These are phyloP conservation scores for Strongylocentrotus purpuratus DNA, from an alignment of 35 echinoderm and acorn worm species.

Conservation along the genomic window DNA sequence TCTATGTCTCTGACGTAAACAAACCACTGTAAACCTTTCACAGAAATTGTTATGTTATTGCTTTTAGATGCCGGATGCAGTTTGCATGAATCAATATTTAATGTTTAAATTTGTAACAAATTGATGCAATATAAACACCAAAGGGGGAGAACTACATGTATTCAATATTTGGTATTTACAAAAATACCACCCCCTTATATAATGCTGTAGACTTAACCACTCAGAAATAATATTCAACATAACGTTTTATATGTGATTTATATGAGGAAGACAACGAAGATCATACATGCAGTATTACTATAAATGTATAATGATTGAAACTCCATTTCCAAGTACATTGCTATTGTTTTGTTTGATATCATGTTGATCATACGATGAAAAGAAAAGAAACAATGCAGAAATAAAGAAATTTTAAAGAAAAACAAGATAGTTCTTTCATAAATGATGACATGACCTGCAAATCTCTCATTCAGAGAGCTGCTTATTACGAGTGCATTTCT, in stretches of 20 bases:
- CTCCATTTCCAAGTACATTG: too few species aligned
- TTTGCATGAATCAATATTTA: neutral
- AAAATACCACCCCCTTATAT: neutral
- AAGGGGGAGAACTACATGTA: neutral
- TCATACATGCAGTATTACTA: too few species aligned
- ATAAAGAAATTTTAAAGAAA: too few species aligned
- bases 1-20: neutral
- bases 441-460: too few species aligned
- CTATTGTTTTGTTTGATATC: too few species aligned
- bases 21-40: neutral
- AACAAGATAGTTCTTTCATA: too few species aligned
- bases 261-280: neutral
- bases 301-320: too few species aligned
- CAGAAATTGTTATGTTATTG: neutral
- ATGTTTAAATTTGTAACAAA: neutral
- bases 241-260: neutral
- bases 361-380: too few species aligned
- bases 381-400: too few species aligned
- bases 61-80: neutral
- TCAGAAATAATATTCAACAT: neutral
- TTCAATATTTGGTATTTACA: neutral
- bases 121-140: neutral
- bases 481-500: neutral
- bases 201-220: neutral
- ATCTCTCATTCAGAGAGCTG: neutral